Evolutionary conservation across 2,797 vertebrate species (phyloP).

Genomic region (Psittacula derbiana): DNA sequence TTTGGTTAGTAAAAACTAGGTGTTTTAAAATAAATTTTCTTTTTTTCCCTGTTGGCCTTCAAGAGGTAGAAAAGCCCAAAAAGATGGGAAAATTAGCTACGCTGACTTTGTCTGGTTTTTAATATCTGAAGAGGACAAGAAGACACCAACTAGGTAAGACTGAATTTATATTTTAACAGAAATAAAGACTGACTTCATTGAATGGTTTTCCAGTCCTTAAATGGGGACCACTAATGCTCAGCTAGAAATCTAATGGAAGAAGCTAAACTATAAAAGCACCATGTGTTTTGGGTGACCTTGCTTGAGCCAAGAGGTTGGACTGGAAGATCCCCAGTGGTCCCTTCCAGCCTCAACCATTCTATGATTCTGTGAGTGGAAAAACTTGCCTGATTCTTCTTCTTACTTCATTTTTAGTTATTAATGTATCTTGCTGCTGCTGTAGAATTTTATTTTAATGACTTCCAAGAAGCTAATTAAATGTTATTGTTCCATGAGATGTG

Average conservation of each 20-base stretch:
- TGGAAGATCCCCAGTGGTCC: not conserved
- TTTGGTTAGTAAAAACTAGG: not conserved
- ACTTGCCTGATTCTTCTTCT: not conserved
- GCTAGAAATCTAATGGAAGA: not conserved
- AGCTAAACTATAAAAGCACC: not conserved
- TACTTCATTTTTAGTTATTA: not conserved
- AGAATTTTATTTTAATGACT: not conserved
- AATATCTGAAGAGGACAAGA: constrained; percentile 97
- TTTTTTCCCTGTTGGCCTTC: not conserved
- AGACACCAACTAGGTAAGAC: constrained; percentile 88
- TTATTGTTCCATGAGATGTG: not conserved
- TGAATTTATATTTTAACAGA: not conserved
- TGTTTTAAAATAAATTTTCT: not conserved
- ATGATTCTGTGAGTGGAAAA: not conserved
- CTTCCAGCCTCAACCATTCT: not conserved
- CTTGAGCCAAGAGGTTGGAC: not conserved
- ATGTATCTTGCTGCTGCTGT: not conserved
- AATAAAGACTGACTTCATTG: not conserved
- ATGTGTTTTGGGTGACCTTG: not conserved
- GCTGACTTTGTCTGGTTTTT: constrained; percentile 97
- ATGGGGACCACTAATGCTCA: not conserved
- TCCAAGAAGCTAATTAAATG: not conserved
- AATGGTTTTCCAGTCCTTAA: not conserved
- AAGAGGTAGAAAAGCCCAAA: constrained; percentile 84
- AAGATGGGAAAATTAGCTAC: constrained; percentile 88